Percentiles rank a stretch among this genome's conserved stretches.
Evolutionary conservation across 2,888 invertebrate species (phyloP).

Genomic region (Drosophila kokeensis): DNA sequence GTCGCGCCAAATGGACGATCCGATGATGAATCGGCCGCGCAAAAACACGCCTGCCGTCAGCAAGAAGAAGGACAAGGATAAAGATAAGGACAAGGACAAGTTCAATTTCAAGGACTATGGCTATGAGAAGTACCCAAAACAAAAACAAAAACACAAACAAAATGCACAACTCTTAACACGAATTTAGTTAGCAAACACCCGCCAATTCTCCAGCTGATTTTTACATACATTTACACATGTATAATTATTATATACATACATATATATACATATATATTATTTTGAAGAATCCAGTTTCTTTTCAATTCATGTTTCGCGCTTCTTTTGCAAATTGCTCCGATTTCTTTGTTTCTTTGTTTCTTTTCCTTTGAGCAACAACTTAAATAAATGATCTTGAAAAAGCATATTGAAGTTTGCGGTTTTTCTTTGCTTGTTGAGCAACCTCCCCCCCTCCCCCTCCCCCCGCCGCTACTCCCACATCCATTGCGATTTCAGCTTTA

Average conservation of each 20-base stretch:
- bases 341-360: background rate
- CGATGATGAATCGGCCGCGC: conserved; percentile 84
- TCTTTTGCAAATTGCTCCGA: background rate
- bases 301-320: conserved; percentile 5
- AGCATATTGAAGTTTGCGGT: conserved; percentile 38
- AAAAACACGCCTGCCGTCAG: conserved; percentile 62
- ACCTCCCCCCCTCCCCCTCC: background rate
- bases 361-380: conserved; percentile 9
- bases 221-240: conserved; percentile 4
- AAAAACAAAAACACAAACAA: conserved; percentile 23
- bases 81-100: conserved; percentile 48
- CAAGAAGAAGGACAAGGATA: conserved; percentile 72
- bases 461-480: too few relatives aligned
- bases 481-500: conserved; percentile 34
- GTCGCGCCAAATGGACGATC: conserved; percentile 82
- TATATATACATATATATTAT: background rate
- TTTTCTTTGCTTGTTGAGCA: conserved; percentile 15
- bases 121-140: conserved; percentile 80
- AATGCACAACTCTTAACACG: conserved; percentile 11
- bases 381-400: conserved; percentile 36
- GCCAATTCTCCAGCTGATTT: conserved; percentile 30
- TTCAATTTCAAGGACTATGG: conserved; percentile 58
- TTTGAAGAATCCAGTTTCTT: background rate
- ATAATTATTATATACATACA: background rate
- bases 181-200: conserved; percentile 13